Evolutionary conservation across 2,113 vertebrate species (phyloP).

Genomic region (Indicator indicator): DNA sequence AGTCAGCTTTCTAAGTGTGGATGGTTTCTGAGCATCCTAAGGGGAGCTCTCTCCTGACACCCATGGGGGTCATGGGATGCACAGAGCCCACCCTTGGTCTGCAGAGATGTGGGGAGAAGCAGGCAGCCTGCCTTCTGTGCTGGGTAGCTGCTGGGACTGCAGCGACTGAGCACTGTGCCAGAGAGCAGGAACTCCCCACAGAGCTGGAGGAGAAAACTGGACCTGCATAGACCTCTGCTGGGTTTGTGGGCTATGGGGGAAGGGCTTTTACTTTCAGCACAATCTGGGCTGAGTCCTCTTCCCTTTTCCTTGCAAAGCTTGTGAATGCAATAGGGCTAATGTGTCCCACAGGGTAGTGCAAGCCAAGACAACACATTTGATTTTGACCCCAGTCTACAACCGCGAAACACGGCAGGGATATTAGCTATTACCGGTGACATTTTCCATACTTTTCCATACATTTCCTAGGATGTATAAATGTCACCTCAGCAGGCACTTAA

Average conservation of each 20-base stretch:
- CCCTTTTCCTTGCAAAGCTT: neutral
- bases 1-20: neutral
- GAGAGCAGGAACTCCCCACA: neutral
- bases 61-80: neutral
- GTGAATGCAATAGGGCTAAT: neutral
- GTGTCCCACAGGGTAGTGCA: neutral
- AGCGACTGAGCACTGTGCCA: rapidly evolving
- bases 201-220: neutral
- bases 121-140: rapidly evolving
- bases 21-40: neutral
- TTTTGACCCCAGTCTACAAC: slow-evolving; percentile 16
- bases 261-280: neutral
- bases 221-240: neutral
- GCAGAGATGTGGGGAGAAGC: neutral
- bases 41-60: neutral
- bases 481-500: slow-evolving; percentile 22
- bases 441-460: neutral
- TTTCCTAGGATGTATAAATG: slow-evolving; percentile 21
- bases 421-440: slow-evolving; percentile 20
- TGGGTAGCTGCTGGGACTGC: neutral
- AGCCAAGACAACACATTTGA: neutral
- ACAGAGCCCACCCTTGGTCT: neutral
- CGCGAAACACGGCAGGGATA: neutral
- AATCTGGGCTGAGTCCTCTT: neutral
- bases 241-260: neutral